These are phyloP conservation scores for Speoplatyrhinus poulsoni DNA, from an alignment of 2,113 vertebrate genomes.

Conservation along the genomic window DNA sequence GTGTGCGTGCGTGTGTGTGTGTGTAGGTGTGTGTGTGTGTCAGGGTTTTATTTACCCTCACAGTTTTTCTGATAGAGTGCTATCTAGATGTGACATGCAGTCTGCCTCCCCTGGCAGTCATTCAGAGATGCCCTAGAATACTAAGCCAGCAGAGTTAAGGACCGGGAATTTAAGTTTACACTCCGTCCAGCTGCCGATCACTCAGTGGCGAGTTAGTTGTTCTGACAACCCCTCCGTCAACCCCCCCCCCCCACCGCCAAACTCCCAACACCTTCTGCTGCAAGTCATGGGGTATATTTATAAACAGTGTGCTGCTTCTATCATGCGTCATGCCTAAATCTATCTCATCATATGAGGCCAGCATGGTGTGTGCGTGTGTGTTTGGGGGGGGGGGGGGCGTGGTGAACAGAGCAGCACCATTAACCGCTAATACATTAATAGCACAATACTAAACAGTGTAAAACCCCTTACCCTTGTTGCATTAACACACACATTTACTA, in stretches of 20 bases:
- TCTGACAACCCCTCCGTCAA: constrained; percentile 21
- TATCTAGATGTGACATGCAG: constrained; percentile 56
- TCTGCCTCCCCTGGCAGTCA: constrained; percentile 36
- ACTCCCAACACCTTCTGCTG: constrained; percentile 39
- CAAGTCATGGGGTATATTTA: constrained; percentile 47
- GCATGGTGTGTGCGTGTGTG: constrained; percentile 36
- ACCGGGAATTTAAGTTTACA: constrained; percentile 9
- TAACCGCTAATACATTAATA: too few species aligned
- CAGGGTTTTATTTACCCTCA: constrained; percentile 46
- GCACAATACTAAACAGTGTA: too few species aligned
- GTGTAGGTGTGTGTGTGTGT: background rate
- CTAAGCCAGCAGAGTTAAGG: constrained; percentile 24
- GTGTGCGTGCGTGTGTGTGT: background rate
- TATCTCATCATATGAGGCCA: constrained; percentile 50
- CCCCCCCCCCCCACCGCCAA: constrained; percentile 5
- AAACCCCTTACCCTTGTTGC: too few species aligned
- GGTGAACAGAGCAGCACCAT: constrained; percentile 4
- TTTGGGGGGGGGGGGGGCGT: constrained; percentile 15
- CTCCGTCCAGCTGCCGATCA: constrained; percentile 45
- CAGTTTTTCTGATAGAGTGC: constrained; percentile 47
- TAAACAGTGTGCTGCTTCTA: constrained; percentile 51
- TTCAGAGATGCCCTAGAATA: background rate
- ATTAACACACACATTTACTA: too few species aligned
- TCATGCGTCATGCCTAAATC: constrained; percentile 50
- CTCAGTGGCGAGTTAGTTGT: constrained; percentile 27